Conservation (phyloP, 2,113 vertebrate species). For the Elaphurus davidianus region DNA sequence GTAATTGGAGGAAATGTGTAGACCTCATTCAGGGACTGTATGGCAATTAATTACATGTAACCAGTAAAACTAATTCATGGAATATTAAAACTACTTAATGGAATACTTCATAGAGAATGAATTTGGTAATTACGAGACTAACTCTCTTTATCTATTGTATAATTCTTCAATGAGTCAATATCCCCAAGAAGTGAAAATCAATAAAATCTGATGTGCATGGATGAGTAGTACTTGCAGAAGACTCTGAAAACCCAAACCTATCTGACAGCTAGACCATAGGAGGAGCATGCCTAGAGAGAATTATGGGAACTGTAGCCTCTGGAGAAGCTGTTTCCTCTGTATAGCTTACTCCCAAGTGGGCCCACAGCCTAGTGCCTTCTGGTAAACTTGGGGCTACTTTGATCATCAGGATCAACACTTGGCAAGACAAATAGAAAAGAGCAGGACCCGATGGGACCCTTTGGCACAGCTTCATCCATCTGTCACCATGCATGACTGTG, state of each 20-base stretch:
- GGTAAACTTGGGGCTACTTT: not conserved
- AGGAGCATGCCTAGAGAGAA: not conserved
- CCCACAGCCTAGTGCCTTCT: not conserved
- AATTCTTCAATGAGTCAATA: not conserved
- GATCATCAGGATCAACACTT: not conserved
- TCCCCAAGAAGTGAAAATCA: not conserved
- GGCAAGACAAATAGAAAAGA: not conserved
- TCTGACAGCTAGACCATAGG: not conserved
- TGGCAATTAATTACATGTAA: not conserved
- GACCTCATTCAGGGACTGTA: not conserved
- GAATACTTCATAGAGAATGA: not conserved
- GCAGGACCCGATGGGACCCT: not conserved
- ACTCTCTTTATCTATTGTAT: not conserved
- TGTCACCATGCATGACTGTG: not conserved
- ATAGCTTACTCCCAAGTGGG: not conserved
- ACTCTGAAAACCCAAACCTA: not conserved
- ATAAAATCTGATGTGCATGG: not conserved
- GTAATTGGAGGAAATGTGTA: not conserved
- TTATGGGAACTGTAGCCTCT: not conserved
- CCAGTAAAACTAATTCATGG: not conserved
- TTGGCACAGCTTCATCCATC: not conserved
- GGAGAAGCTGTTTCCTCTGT: not conserved
- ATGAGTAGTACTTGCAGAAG: not conserved
- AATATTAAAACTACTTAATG: not conserved
- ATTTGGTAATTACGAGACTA: not conserved